Base-by-base conservation (phyloP, 2,888 invertebrate species). In the Drosophila mercatorum region DNA sequence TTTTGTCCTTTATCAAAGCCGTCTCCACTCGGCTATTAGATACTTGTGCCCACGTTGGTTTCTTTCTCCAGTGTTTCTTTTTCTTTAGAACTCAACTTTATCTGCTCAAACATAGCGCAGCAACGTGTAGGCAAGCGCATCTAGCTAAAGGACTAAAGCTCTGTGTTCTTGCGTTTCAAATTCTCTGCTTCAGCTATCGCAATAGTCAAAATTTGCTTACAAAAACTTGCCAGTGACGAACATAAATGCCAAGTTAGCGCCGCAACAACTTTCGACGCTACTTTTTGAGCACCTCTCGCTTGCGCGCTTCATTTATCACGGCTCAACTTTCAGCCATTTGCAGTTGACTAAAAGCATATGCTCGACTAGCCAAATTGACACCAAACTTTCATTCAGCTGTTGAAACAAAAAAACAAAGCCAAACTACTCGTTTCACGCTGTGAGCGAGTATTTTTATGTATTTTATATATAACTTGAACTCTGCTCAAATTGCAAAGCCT, bases 241-340 rank as follows among this genome's bases (percentile, higher is more conserved):
- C 5, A 28, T 28, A 5, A 5, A 5, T 34, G 31, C 7, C 40
- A 40, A 40, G 40, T 6, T 40, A 40, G 5, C 38, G 12, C 12
- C 38, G 12, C 12, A 34, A 34, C 10, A 0, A 41, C n/a, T 2
- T 5, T 17, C 41, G 1, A 4, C 8, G 14, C 28, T n/a, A 49
- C n/a, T 31, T 5, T 11, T 11, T 5, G 28, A 5, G n/a, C 31
- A 49, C 49, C n/a, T 31, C 49, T 49, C 49, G 49, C 26, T 5
- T 5, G 10, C 10, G 49, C 26, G 49, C 49, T 49, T 49, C 49
- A 49, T 49, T 49, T 49, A 49, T 31, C 49, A 49, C n/a, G 49
- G 49, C 31, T 49, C 31, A 49, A 31, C 49, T 49, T 49, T 31
- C 49, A 49, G 49, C 49, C 31, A 31, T 31, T 49, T 31, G 31